Evolutionary conservation across 2,888 invertebrate genomes (phyloP), one percentile per base, ranked within the genome.

Genomic region (Onchidella celtica): DNA sequence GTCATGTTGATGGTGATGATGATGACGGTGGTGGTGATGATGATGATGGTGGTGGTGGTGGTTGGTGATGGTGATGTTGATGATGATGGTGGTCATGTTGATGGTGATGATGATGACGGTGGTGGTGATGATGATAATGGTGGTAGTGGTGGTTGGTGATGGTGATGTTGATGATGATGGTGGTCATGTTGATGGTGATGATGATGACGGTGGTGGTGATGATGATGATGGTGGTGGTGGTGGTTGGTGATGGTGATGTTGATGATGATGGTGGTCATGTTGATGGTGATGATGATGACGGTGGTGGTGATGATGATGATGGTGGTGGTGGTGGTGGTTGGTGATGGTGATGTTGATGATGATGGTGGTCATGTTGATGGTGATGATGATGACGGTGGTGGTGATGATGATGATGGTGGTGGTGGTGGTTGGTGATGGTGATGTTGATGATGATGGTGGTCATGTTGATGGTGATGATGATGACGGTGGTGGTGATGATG

Each of bases 11-110:
- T 65, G 75, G 57, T 29, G 63, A 70, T 69, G 65, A 74, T 75
- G 65, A 55, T 32, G 81, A 75, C 27, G 68, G 38, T 24, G 73
- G 57, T 32, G 85, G 82, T 68, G 76, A 84, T 78, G 29, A 29
- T 21, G 36, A 61, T 78, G 80, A 73, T 36, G 59, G n/a, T n/a
- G n/a, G n/a, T n/a, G n/a, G n/a, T n/a, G n/a, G n/a, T n/a, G n/a
- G n/a, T n/a, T n/a, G n/a, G 75, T 38, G 65, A 57, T n/a, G 73
- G 78, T 68, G 59, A 68, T 29, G 78, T 83, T 68, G 47, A 66
- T 63, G 63, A 63, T 63, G 63, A 21, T 79, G 79, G 75, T 21
- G 66, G 11, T 36, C 57, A 81, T 34, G 36, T 69, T 38, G 65
- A 34, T 29, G 76, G 79, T 77, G 72, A 34, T 47, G 68, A 68